These are phyloP conservation scores for Latrodectus hesperus DNA, from an alignment of 2,888 invertebrate genomes.

Conservation along the genomic window DNA sequence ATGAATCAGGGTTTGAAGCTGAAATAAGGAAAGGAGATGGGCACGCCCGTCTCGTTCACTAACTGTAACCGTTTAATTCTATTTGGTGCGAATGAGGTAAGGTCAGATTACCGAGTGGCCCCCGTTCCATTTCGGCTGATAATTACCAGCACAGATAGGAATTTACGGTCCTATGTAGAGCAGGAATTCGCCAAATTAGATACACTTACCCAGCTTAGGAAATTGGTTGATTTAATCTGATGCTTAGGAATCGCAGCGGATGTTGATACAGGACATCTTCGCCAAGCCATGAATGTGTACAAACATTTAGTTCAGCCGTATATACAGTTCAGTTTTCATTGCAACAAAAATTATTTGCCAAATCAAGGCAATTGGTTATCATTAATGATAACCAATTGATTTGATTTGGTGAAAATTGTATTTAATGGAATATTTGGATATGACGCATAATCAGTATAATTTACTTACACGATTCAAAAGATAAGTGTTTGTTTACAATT, in stretches of 20 bases:
- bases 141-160: background rate
- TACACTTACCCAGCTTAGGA: background rate
- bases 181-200: background rate
- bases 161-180: background rate
- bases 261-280: too few species aligned
- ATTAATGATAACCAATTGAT: too few species aligned
- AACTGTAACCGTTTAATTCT: slow-evolving; percentile 2
- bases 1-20: too few species aligned
- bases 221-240: background rate
- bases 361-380: too few species aligned
- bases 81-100: background rate
- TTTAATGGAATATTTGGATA: too few species aligned
- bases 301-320: too few species aligned
- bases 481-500: background rate
- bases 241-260: too few species aligned
- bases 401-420: too few species aligned
- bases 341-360: too few species aligned
- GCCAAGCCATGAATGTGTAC: too few species aligned
- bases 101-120: background rate
- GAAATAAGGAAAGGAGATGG: too few species aligned
- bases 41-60: background rate
- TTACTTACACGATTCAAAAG: background rate
- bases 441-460: background rate
- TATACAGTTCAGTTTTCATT: too few species aligned
- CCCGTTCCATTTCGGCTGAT: background rate